Conservation (phyloP, 2,113 vertebrate genomes). For the Salvelinus fontinalis region DNA sequence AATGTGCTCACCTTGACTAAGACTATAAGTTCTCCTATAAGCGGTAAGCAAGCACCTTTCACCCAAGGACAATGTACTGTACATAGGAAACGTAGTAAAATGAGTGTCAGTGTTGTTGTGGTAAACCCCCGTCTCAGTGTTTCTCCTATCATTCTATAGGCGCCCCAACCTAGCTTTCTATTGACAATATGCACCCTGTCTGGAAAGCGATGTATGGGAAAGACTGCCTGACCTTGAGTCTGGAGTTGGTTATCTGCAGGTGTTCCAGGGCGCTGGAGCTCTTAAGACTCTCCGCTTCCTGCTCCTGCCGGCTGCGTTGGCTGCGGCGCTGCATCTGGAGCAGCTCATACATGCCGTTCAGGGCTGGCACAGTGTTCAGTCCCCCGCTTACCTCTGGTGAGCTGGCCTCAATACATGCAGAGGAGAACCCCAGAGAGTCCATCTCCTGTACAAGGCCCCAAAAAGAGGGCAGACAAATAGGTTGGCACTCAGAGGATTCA, state of each 20-base stretch:
- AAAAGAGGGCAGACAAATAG: no score
- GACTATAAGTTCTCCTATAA: neutral
- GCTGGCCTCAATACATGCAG: slow-evolving; percentile 76
- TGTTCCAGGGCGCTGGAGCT: slow-evolving; percentile 87
- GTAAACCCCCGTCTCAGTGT: no score
- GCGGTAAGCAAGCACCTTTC: no score
- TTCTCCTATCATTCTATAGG: no score
- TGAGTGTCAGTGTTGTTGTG: no score
- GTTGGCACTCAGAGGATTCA: no score
- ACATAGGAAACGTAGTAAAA: no score
- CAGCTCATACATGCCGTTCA: slow-evolving; percentile 90
- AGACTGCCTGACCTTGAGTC: slow-evolving; percentile 82
- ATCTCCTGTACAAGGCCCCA: slow-evolving; percentile 77
- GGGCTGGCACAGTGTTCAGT: slow-evolving; percentile 76
- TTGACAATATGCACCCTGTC: no score
- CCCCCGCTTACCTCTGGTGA: slow-evolving; percentile 55
- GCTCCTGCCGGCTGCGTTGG: slow-evolving; percentile 82
- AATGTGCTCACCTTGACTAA: no score
- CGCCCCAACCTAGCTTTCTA: no score
- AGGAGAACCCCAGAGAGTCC: slow-evolving; percentile 83
- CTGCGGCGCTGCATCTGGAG: slow-evolving; percentile 83
- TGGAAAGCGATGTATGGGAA: neutral
- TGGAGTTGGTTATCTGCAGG: slow-evolving; percentile 85
- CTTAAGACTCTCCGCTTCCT: slow-evolving; percentile 87
- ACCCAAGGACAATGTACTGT: no score